Evolutionary conservation across 1,140 invertebrate genomes (phyloP).

Genomic region (Calephelis nemesis): DNA sequence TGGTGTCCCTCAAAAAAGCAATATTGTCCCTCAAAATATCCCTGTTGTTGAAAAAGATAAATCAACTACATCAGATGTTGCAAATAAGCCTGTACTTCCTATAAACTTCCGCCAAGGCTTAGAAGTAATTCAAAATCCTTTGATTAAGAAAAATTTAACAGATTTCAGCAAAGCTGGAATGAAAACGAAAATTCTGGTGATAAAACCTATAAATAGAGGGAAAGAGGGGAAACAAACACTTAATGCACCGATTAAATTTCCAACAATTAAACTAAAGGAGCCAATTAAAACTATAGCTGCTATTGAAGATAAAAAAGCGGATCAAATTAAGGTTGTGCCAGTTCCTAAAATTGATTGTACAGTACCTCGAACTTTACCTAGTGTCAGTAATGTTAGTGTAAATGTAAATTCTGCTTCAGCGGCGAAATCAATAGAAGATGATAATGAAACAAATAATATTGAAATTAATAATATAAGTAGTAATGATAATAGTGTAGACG

Average conservation of each 20-base stretch:
- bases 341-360: slow-evolving; percentile 60
- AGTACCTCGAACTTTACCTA: slow-evolving; percentile 26
- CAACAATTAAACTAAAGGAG: slow-evolving; percentile 71
- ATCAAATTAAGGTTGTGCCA: slow-evolving; percentile 63
- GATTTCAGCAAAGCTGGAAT: slow-evolving; percentile 67
- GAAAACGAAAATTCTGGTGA: slow-evolving; percentile 72
- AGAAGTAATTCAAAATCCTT: slow-evolving; percentile 68
- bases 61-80: slow-evolving; percentile 26
- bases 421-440: slow-evolving; percentile 15
- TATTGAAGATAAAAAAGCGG: slow-evolving; percentile 51
- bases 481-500: slow-evolving; percentile 13
- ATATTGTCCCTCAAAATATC: slow-evolving; percentile 3
- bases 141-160: slow-evolving; percentile 66
- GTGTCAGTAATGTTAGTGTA: slow-evolving; percentile 24
- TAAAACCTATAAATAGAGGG: slow-evolving; percentile 65
- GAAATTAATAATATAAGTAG: slow-evolving; percentile 4
- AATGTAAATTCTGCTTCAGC: slow-evolving; percentile 20
- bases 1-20: background rate
- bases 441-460: slow-evolving; percentile 14
- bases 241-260: slow-evolving; percentile 58
- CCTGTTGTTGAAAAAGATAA: slow-evolving; percentile 30
- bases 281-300: slow-evolving; percentile 40
- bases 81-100: slow-evolving; percentile 51
- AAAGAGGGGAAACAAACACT: slow-evolving; percentile 48
- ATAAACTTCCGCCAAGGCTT: slow-evolving; percentile 63